Evolutionary conservation across 2,888 invertebrate species (phyloP), one percentile per base, ranked within the genome.

Genomic region (Argyresthia albistria): DNA sequence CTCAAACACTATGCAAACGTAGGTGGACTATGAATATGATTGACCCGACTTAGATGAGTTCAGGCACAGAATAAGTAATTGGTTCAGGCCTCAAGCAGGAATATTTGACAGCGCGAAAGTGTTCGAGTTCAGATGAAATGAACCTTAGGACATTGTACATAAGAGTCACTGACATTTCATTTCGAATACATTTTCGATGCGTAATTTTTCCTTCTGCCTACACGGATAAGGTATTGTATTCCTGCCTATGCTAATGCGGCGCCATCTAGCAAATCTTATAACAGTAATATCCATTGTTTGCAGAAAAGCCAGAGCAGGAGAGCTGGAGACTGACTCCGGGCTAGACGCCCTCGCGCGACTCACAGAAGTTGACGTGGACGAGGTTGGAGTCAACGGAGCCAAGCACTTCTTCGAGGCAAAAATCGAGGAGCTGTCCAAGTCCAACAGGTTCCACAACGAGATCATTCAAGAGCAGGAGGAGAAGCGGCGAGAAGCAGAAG

Each of bases 331-430:
- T 48, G 95, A 96, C 69, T 96, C 96, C 11, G 97, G 97, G 0
- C 88, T 98, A 52, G 93, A 92, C 57, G 94, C 96, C 58, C 80
- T 98, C 63, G 97, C 97, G 8, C 90, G 93, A 59, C 84, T 97
- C 36, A 95, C 96, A 7, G 97, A 97, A 83, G 94, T 98, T 55
- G 93, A 97, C 70, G 97, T 98, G 0, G 96, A 97, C 59, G 93
- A 96, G 87, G 97, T 97, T 15, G 98, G 98, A 0, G 98, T 98
- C 0, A 94, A 93, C 59, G 98, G 97, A 11, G 98, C 98, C 39
- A 97, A 97, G 75, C 93, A 94, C 70, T 98, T 98, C 88, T 98
- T 98, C 70, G 97, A 97, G 88, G 96, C 97, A 0, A 98, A 98
- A 92, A 97, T 98, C 65, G 95, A 95, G 67, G 94, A 96, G 68